Conservation (phyloP, 2,113 vertebrate species). For the Hippocampus zosterae region DNA sequence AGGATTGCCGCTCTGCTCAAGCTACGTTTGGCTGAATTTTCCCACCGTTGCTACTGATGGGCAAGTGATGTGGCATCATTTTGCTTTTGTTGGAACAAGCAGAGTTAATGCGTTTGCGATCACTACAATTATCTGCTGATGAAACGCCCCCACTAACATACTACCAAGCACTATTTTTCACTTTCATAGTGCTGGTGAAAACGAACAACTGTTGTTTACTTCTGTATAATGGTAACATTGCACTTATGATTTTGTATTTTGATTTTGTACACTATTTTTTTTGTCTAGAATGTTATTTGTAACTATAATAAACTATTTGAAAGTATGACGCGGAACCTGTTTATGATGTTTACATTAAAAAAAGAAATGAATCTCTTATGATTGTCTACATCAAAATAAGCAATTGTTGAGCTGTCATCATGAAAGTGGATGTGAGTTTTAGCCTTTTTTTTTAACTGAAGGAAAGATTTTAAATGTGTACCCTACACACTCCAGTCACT, state of each 20-base stretch:
- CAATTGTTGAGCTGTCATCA: too few relatives aligned
- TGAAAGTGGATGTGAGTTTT: neutral
- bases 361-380: too few relatives aligned
- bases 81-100: neutral
- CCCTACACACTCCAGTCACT: neutral
- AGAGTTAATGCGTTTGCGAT: neutral
- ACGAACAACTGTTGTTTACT: conserved; percentile 1
- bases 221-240: conserved; percentile 5
- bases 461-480: too few relatives aligned
- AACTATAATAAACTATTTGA: conserved; percentile 40
- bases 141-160: neutral
- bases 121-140: neutral
- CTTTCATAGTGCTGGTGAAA: neutral
- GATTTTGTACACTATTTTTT: conserved; percentile 21
- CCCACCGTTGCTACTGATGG: neutral
- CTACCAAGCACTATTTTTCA: neutral
- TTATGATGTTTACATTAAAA: neutral
- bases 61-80: neutral
- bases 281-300: neutral
- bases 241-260: conserved; percentile 26
- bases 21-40: neutral
- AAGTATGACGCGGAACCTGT: neutral
- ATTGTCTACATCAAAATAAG: too few relatives aligned
- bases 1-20: neutral
- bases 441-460: too few relatives aligned